Evolutionary conservation across 2,888 invertebrate genomes (phyloP).

Genomic region (Girardia tigrina): DNA sequence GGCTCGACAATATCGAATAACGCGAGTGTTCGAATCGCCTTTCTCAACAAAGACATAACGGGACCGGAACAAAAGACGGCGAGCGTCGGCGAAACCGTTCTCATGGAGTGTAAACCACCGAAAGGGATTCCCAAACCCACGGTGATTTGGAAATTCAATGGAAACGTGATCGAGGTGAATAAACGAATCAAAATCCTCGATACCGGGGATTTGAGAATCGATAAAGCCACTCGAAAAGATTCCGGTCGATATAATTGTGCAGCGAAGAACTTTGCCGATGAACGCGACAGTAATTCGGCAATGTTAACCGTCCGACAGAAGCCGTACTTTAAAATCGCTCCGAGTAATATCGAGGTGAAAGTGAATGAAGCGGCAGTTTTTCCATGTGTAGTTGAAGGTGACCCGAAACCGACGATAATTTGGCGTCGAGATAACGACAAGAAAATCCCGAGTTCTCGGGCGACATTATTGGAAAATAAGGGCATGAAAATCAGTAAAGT

Average conservation of each 20-base stretch:
- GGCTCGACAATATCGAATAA: slow-evolving; percentile 31
- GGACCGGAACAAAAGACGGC: slow-evolving; percentile 28
- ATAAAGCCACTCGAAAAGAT: slow-evolving; percentile 32
- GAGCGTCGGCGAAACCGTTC: slow-evolving; percentile 34
- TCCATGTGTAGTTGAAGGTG: slow-evolving; percentile 34
- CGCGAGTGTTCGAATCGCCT: slow-evolving; percentile 32
- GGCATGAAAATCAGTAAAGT: slow-evolving; percentile 31
- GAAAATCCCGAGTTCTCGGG: slow-evolving; percentile 21
- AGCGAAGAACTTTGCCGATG: slow-evolving; percentile 33
- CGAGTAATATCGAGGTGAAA: slow-evolving; percentile 28
- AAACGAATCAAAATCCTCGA: slow-evolving; percentile 27
- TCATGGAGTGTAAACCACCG: slow-evolving; percentile 34
- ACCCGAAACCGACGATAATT: slow-evolving; percentile 32
- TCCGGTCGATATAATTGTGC: slow-evolving; percentile 31
- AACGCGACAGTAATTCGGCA: slow-evolving; percentile 14
- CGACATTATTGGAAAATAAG: slow-evolving; percentile 27
- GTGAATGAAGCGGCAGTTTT: slow-evolving; percentile 35
- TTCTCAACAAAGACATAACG: slow-evolving; percentile 31
- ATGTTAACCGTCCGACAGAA: slow-evolving; percentile 32
- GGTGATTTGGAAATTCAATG: slow-evolving; percentile 29
- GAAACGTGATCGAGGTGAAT: background rate
- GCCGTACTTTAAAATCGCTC: slow-evolving; percentile 29
- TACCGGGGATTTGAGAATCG: slow-evolving; percentile 31
- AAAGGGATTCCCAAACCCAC: slow-evolving; percentile 31
- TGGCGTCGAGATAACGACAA: slow-evolving; percentile 33